phyloP scores from a whole-genome alignment of 2,888 invertebrate species.

The Octodonta nipae region DNA sequence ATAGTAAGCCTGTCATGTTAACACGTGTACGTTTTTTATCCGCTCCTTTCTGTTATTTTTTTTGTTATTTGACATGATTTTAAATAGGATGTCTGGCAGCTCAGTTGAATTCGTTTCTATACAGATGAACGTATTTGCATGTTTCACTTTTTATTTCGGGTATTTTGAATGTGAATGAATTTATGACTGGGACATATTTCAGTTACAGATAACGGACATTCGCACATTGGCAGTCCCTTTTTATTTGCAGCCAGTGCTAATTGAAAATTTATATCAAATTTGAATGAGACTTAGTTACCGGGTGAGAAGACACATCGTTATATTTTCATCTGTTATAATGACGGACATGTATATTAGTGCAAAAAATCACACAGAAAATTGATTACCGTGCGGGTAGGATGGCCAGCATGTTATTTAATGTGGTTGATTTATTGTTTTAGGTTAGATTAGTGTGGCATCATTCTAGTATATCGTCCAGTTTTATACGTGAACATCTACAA shows the following conservation, averaged over 20 bases:
- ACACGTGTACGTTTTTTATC: slow-evolving; percentile 27
- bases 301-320: no score
- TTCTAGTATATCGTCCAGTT: no score
- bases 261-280: slow-evolving; percentile 11
- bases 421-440: no score
- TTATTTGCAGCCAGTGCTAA: slow-evolving; percentile 10
- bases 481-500: no score
- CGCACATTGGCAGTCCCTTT: slow-evolving; percentile 6
- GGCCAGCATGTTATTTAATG: no score
- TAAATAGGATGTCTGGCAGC: slow-evolving; percentile 24
- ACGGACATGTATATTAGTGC: no score
- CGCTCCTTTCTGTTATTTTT: slow-evolving; percentile 9
- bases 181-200: slow-evolving; percentile 23
- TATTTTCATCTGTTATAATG: no score
- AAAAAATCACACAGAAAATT: no score
- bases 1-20: slow-evolving; percentile 29
- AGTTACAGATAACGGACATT: slow-evolving; percentile 15
- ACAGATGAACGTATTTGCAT: slow-evolving; percentile 17
- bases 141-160: slow-evolving; percentile 22
- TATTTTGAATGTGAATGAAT: slow-evolving; percentile 25
- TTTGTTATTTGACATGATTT: no score
- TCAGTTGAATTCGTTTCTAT: slow-evolving; percentile 21
- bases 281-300: no score
- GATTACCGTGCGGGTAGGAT: no score
- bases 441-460: no score